phyloP scores from a whole-genome alignment of 2,888 invertebrate species.

The Diplazon laetatorius region DNA sequence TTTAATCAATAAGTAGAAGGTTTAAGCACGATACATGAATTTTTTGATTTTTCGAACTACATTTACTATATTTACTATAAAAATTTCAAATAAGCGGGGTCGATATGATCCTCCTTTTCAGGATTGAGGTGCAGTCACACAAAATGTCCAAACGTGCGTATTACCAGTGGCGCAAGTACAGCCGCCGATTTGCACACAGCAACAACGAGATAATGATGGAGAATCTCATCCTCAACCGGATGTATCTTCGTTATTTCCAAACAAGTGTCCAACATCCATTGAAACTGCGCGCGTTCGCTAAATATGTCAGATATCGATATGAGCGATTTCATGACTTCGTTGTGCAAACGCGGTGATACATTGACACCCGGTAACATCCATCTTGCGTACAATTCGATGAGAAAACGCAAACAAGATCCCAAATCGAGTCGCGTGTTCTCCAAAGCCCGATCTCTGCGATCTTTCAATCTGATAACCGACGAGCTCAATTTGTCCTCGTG shows the following conservation, averaged over 20 bases:
- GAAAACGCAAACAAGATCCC: slow-evolving; percentile 95
- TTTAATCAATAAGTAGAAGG: too few relatives aligned
- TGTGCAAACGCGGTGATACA: slow-evolving; percentile 83
- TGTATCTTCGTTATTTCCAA: slow-evolving; percentile 87
- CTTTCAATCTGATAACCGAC: slow-evolving; percentile 75
- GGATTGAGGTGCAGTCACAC: too few relatives aligned
- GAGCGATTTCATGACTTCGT: slow-evolving; percentile 87
- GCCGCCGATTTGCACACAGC: slow-evolving; percentile 88
- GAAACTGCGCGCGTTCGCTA: slow-evolving; percentile 89
- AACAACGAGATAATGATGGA: slow-evolving; percentile 88
- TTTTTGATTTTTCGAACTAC: too few relatives aligned
- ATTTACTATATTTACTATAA: too few relatives aligned
- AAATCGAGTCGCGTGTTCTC: slow-evolving; percentile 86
- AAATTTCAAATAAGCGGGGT: too few relatives aligned
- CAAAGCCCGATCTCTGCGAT: slow-evolving; percentile 81
- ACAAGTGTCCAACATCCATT: slow-evolving; percentile 90
- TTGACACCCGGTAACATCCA: slow-evolving; percentile 86
- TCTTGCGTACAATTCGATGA: slow-evolving; percentile 95
- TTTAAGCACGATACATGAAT: too few relatives aligned
- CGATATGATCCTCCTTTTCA: too few relatives aligned
- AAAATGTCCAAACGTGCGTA: too few relatives aligned
- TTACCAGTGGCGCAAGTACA: slow-evolving; percentile 85
- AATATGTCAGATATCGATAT: slow-evolving; percentile 90
- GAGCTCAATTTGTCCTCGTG: slow-evolving; percentile 79
- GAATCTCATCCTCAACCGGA: slow-evolving; percentile 89